These are phyloP conservation scores for Mongoloraphidia duomilia DNA, from an alignment of 2,888 invertebrate species.

Conservation along the genomic window DNA sequence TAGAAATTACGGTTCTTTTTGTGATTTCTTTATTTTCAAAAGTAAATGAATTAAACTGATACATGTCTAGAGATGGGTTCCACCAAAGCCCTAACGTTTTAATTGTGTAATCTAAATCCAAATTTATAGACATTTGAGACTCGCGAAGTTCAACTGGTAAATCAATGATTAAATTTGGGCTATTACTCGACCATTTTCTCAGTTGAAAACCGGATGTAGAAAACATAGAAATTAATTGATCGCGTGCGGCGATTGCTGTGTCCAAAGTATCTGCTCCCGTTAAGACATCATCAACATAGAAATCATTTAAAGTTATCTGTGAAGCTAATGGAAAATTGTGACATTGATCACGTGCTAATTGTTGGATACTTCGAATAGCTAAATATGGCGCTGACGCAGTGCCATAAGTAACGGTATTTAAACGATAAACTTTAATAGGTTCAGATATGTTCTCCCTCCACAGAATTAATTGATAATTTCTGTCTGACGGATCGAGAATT, in stretches of 20 bases:
- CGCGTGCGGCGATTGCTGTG: background rate
- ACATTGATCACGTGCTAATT: slow-evolving; percentile 7
- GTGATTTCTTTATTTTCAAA: background rate
- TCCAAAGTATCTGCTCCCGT: background rate
- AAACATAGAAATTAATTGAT: background rate
- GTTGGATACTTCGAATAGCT: slow-evolving; percentile 7
- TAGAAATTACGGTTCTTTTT: slow-evolving; percentile 7
- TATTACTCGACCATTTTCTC: background rate
- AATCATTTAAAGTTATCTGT: background rate
- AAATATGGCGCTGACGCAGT: slow-evolving; percentile 6
- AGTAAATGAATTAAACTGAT: background rate
- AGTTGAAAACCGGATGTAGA: slow-evolving; percentile 1
- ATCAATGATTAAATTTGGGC: background rate
- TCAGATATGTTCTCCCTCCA: slow-evolving; percentile 9
- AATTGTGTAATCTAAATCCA: background rate
- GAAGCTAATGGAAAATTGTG: slow-evolving; percentile 5
- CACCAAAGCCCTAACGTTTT: slow-evolving; percentile 1
- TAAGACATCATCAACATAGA: slow-evolving; percentile 2
- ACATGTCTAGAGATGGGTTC: background rate
- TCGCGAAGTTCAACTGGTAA: background rate
- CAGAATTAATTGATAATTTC: slow-evolving; percentile 12
- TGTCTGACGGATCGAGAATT: slow-evolving; percentile 8
- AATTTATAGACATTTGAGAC: no score
- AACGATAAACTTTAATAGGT: slow-evolving; percentile 6
- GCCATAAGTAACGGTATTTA: slow-evolving; percentile 10